phyloP scores from a whole-genome alignment of 2,113 vertebrate species.

The Cryptomyrus ogoouensis region DNA sequence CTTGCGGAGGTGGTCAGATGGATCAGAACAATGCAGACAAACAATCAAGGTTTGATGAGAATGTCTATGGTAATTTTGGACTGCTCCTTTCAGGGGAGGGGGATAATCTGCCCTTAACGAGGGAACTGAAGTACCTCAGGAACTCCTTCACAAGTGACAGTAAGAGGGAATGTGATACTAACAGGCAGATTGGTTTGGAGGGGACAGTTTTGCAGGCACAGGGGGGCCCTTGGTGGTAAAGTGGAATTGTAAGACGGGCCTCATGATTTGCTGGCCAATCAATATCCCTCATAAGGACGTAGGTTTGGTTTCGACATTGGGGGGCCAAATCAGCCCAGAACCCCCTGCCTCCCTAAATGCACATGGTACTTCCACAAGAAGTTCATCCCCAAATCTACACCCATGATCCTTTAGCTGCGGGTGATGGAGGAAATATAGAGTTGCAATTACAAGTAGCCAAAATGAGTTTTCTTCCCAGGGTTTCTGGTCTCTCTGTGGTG shows the following conservation, averaged over 20 bases:
- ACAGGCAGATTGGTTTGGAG: background rate
- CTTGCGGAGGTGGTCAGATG: background rate
- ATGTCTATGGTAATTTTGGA: background rate
- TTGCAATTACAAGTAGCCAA: background rate
- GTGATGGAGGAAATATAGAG: background rate
- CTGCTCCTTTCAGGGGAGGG: background rate
- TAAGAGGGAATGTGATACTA: background rate
- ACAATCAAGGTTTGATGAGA: background rate
- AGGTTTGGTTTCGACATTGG: background rate
- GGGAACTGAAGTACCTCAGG: background rate
- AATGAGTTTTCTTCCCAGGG: background rate
- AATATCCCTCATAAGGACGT: background rate
- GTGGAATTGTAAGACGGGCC: background rate
- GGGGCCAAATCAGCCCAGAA: background rate
- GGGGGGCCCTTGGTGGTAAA: background rate
- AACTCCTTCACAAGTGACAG: background rate
- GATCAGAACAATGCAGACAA: background rate
- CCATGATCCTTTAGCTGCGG: background rate
- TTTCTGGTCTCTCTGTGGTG: background rate
- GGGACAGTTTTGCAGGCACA: background rate
- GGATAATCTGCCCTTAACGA: background rate
- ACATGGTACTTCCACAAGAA: background rate
- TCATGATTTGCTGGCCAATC: background rate
- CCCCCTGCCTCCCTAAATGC: background rate
- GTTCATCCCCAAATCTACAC: background rate